phyloP scores from a whole-genome alignment of 2,113 vertebrate genomes.

The Gracilinanus agilis region DNA sequence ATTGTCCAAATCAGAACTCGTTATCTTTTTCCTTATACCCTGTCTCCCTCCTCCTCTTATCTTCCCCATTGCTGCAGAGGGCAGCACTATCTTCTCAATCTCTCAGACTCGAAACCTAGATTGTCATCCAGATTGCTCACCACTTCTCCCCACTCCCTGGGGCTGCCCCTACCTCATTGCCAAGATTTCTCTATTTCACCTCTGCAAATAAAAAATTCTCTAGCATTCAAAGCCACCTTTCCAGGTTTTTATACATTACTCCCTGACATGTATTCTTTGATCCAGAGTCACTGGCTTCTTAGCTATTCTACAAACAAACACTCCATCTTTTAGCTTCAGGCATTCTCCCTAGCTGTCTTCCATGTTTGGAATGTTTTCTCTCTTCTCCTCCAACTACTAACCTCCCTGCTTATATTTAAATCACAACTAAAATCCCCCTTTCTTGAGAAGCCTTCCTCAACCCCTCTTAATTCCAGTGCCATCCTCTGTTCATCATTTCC shows the following conservation, averaged over 20 bases:
- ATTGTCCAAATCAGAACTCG: not conserved
- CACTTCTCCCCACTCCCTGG: not conserved
- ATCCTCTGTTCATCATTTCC: not conserved
- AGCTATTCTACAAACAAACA: not conserved
- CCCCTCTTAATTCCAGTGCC: not conserved
- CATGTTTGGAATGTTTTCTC: not conserved
- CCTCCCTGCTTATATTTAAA: not conserved
- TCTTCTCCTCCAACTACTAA: not conserved
- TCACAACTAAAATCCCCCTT: not conserved
- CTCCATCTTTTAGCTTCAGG: not conserved
- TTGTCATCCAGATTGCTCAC: not conserved
- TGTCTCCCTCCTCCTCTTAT: not conserved
- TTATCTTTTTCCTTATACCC: not conserved
- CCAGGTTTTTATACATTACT: not conserved
- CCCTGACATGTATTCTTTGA: not conserved
- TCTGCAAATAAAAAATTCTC: not conserved
- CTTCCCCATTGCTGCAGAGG: not conserved
- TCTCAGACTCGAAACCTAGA: not conserved
- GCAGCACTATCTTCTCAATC: not conserved
- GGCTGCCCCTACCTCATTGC: not conserved
- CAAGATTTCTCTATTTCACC: not conserved
- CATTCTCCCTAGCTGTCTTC: not conserved
- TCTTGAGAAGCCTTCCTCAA: not conserved
- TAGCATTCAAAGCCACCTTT: not conserved
- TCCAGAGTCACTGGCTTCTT: not conserved